Evolutionary conservation across 2,113 vertebrate genomes (phyloP).

Genomic region (Oryzias woworae): DNA sequence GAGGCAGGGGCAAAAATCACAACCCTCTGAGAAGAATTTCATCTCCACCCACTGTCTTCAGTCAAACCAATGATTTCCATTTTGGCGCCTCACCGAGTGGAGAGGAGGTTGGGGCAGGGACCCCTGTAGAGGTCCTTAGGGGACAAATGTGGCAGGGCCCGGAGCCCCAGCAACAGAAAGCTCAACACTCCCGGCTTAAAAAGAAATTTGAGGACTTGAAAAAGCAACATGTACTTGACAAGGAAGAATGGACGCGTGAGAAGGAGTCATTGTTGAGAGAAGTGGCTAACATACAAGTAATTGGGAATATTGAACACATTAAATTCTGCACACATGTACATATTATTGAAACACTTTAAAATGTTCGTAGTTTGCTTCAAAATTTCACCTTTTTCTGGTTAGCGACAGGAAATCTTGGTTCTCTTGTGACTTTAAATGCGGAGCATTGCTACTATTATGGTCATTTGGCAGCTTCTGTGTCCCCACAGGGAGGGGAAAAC

Average conservation of each 20-base stretch:
- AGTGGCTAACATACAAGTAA: constrained; percentile 80
- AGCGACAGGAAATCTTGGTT: neutral
- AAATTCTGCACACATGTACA: neutral
- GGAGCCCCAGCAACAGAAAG: constrained; percentile 47
- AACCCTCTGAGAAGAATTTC: constrained; percentile 67
- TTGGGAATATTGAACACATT: constrained; percentile 1
- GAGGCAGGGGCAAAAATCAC: constrained; percentile 58
- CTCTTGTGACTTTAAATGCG: neutral
- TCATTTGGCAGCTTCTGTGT: constrained; percentile 6
- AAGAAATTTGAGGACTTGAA: constrained; percentile 75
- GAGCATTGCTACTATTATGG: neutral
- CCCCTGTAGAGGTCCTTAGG: constrained; percentile 42
- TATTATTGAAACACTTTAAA: no score
- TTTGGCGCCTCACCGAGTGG: constrained; percentile 21
- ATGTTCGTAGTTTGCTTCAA: no score
- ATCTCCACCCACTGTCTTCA: constrained; percentile 69
- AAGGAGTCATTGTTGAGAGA: constrained; percentile 79
- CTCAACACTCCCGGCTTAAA: constrained; percentile 65
- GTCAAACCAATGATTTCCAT: constrained; percentile 56
- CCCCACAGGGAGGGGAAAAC: constrained; percentile 73
- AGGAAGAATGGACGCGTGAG: constrained; percentile 73
- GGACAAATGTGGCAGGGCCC: constrained; percentile 57
- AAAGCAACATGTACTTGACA: constrained; percentile 71
- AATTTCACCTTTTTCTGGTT: no score
- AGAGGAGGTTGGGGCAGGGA: constrained; percentile 38